phyloP scores from a whole-genome alignment of 2,888 invertebrate genomes.

The Lagria hirta region DNA sequence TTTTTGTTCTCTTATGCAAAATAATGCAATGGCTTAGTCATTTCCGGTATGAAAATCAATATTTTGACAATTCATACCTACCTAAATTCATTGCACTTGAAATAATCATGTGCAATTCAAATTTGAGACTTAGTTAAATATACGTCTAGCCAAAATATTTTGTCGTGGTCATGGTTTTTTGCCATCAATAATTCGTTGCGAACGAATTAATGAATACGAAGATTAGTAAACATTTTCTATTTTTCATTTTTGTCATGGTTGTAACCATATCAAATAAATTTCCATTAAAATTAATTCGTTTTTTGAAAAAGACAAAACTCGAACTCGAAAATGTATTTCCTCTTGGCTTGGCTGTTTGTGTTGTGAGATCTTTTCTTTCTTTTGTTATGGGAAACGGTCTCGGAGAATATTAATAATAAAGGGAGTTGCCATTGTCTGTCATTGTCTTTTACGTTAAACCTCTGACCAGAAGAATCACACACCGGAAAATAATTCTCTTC shows the following conservation, averaged over 20 bases:
- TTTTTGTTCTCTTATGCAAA: no score
- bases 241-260: no score
- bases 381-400: conserved; percentile 47
- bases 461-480: conserved; percentile 45
- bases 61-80: no score
- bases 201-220: not conserved
- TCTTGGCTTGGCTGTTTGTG: conserved; percentile 1
- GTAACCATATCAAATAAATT: no score
- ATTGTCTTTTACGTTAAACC: conserved; percentile 26
- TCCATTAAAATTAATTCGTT: no score
- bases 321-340: conserved; percentile 17
- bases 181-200: conserved; percentile 1
- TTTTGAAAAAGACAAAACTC: no score
- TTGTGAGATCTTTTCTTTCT: conserved; percentile 34
- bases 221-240: no score
- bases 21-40: no score
- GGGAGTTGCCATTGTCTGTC: conserved; percentile 28
- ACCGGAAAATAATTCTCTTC: conserved; percentile 50
- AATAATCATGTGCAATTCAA: no score
- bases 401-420: conserved; percentile 43
- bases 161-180: conserved; percentile 14
- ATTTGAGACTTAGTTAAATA: not conserved
- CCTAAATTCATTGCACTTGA: no score
- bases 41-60: no score
- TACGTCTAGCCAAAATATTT: conserved; percentile 13